phyloP scores from a whole-genome alignment of 2,888 invertebrate species.

The Cloeon dipterum region DNA sequence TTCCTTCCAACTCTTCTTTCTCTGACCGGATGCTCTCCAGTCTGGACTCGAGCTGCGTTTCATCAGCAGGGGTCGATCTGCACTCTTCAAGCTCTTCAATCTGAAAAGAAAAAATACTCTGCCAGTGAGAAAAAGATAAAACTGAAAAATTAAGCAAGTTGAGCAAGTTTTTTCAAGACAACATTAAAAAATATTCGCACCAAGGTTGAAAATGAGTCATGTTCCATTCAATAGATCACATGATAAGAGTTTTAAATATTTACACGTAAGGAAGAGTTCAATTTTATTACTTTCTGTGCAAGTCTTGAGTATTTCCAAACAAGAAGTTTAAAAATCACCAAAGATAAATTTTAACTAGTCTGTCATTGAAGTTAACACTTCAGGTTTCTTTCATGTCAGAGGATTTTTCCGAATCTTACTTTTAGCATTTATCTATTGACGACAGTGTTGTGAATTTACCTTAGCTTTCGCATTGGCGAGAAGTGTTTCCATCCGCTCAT shows the following conservation, averaged over 20 bases:
- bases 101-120: constrained; percentile 11
- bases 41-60: constrained; percentile 46
- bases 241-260: no score
- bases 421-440: no score
- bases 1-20: constrained; percentile 46
- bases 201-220: no score
- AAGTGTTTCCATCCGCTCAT: constrained; percentile 48
- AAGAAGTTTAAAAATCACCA: no score
- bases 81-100: constrained; percentile 47
- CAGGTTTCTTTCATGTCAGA: no score
- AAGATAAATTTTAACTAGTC: no score
- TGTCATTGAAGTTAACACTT: no score
- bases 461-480: constrained; percentile 70
- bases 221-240: no score
- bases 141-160: constrained; percentile 2
- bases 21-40: constrained; percentile 42
- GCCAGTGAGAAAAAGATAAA: constrained; percentile 2
- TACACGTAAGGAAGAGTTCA: not conserved
- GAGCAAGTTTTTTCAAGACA: not conserved
- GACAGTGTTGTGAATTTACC: no score
- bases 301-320: no score
- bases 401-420: no score
- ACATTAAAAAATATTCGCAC: not conserved
- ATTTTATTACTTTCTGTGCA: not conserved
- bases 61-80: constrained; percentile 33